A percentile compares a stretch with the other conserved stretches of the same genome.
These are phyloP conservation scores for Montipora capricornis DNA, from an alignment of 64 coral and sea anemone genomes.

Conservation along the genomic window DNA sequence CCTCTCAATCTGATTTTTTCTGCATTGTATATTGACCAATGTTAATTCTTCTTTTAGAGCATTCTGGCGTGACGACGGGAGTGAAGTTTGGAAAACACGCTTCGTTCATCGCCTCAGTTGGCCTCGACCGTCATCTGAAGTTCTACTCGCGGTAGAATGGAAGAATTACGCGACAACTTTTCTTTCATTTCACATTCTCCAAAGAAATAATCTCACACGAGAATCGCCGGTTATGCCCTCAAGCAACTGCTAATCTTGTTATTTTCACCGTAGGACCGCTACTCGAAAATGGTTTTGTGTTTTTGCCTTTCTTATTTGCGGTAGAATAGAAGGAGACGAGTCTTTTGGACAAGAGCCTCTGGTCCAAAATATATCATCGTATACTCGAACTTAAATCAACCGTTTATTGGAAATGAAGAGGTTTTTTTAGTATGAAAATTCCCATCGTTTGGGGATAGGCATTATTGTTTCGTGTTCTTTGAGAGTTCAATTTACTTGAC, in stretches of 20 bases:
- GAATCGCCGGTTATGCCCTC: not conserved
- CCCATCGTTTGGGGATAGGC: too few species aligned
- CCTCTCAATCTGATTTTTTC: not conserved
- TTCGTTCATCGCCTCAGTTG: conserved; percentile 79
- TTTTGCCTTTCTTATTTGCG: not conserved
- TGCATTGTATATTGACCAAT: not conserved
- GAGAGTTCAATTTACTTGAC: too few species aligned
- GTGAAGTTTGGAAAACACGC: conserved; percentile 98
- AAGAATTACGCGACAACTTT: not conserved
- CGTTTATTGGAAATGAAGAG: too few species aligned
- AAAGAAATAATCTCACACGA: not conserved
- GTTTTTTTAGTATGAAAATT: too few species aligned
- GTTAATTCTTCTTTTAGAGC: conserved; percentile 68
- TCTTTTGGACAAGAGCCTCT: not conserved
- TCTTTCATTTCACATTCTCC: not conserved
- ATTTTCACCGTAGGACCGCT: too few species aligned
- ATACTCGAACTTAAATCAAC: not conserved
- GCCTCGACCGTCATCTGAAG: conserved; percentile 98
- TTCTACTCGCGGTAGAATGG: conserved; percentile 77
- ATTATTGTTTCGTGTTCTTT: too few species aligned
- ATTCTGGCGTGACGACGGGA: conserved; percentile 86
- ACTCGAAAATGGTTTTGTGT: not conserved
- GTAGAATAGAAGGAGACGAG: too few species aligned
- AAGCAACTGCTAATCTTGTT: not conserved
- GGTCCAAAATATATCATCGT: not conserved